Evolutionary conservation across 2,797 vertebrate genomes (phyloP).

Genomic region (Atherinosoma microstoma): DNA sequence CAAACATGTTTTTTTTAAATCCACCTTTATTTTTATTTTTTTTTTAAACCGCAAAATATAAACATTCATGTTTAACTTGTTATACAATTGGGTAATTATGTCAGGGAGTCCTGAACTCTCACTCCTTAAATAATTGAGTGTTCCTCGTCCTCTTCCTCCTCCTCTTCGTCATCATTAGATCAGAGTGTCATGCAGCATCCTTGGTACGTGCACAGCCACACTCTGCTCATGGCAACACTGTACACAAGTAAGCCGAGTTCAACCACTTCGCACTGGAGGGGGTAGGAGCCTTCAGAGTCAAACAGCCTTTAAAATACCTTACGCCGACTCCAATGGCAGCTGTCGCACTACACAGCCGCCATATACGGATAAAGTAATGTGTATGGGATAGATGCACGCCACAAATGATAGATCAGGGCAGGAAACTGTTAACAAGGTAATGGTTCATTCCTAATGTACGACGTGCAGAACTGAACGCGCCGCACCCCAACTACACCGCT

Average conservation of each 20-base stretch:
- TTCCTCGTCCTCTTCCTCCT: constrained; percentile 23
- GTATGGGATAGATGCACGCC: fast-evolving
- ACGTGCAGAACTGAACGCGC: constrained; percentile 98
- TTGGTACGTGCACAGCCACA: constrained; percentile 91
- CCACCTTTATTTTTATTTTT: no score
- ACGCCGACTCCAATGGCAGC: background rate
- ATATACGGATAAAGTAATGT: constrained; percentile 6
- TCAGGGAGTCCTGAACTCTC: constrained; percentile 15
- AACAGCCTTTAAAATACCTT: background rate
- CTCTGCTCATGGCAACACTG: constrained; percentile 89
- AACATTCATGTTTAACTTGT: background rate
- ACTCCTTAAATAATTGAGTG: constrained; percentile 55
- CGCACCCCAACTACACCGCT: constrained; percentile 88
- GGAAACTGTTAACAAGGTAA: constrained; percentile 66
- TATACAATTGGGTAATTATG: constrained; percentile 10
- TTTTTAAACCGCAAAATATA: no score
- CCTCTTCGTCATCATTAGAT: constrained; percentile 63
- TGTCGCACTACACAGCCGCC: background rate
- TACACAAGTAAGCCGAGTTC: constrained; percentile 81
- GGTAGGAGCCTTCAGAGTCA: constrained; percentile 55
- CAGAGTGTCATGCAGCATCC: constrained; percentile 80
- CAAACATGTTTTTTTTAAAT: no score
- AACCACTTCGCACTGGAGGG: constrained; percentile 80
- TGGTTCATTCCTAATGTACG: constrained; percentile 91
- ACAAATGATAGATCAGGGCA: background rate